These are phyloP conservation scores for Gallinago media DNA, from an alignment of 2,113 vertebrate genomes.

Conservation along the genomic window DNA sequence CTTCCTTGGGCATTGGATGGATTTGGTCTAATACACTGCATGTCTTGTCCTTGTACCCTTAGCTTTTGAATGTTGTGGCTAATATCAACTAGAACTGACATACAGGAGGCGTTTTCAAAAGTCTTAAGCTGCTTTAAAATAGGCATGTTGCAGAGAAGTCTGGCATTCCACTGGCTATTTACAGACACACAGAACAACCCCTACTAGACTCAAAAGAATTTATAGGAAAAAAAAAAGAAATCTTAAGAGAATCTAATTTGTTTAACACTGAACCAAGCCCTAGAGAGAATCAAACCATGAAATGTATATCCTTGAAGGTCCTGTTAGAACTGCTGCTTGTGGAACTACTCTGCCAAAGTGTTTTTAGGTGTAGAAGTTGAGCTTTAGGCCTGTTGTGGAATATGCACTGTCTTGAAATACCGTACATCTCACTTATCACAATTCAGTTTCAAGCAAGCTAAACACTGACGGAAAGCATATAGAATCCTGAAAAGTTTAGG, in stretches of 20 bases:
- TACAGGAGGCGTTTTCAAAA: not conserved
- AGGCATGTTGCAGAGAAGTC: not conserved
- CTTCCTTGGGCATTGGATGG: not conserved
- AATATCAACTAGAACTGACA: not conserved
- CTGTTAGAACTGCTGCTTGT: not conserved
- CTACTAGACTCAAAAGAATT: not conserved
- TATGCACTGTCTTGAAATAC: not conserved
- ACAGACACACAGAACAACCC: not conserved
- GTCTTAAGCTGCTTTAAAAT: not conserved
- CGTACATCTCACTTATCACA: not conserved
- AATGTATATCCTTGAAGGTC: not conserved
- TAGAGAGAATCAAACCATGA: not conserved
- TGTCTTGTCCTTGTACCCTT: not conserved
- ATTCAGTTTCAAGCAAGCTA: not conserved
- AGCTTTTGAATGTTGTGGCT: not conserved
- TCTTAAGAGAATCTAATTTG: not conserved
- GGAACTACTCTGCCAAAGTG: not conserved
- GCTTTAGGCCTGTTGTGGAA: not conserved
- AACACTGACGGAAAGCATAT: not conserved
- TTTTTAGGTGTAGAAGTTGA: not conserved
- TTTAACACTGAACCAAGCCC: not conserved
- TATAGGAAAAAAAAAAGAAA: not conserved
- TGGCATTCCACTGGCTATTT: not conserved
- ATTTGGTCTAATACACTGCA: not conserved
- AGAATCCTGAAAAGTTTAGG: not conserved